These are phyloP conservation scores for Centropus bengalensis DNA, from an alignment of 2,113 vertebrate species.

Conservation along the genomic window DNA sequence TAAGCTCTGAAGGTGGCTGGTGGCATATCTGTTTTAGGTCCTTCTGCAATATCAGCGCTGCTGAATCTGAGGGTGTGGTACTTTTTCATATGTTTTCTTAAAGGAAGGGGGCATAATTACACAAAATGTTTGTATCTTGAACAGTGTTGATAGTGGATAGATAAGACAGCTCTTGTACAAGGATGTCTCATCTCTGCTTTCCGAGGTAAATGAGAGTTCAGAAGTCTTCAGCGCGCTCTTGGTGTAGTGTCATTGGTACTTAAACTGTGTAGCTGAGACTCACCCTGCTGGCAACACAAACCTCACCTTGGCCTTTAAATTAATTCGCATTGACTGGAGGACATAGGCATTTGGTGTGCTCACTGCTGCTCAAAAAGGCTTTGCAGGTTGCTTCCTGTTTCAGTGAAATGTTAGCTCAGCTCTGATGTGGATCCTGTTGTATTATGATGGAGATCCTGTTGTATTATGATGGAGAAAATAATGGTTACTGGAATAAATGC, in stretches of 20 bases:
- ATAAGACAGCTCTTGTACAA: not conserved
- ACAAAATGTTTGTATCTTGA: not conserved
- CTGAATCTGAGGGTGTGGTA: not conserved
- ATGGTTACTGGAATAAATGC: not conserved
- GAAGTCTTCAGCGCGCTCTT: accelerated
- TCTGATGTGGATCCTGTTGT: not conserved
- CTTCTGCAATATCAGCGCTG: not conserved
- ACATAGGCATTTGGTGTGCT: accelerated
- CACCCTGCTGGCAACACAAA: not conserved
- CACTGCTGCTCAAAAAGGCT: not conserved
- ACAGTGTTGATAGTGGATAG: not conserved
- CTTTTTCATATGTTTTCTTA: not conserved
- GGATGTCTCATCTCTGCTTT: not conserved
- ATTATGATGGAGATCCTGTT: not conserved
- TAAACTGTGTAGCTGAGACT: not conserved
- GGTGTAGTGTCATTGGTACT: not conserved
- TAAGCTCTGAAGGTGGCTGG: not conserved
- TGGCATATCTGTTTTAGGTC: not conserved
- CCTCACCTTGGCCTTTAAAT: not conserved
- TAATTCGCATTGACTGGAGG: not conserved
- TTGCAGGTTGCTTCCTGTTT: not conserved
- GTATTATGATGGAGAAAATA: not conserved
- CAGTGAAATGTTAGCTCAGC: not conserved
- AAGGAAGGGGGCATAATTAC: not conserved
- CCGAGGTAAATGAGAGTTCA: not conserved